These are phyloP conservation scores for Penaeus monodon DNA, from an alignment of 2,888 invertebrate species.

Conservation along the genomic window DNA sequence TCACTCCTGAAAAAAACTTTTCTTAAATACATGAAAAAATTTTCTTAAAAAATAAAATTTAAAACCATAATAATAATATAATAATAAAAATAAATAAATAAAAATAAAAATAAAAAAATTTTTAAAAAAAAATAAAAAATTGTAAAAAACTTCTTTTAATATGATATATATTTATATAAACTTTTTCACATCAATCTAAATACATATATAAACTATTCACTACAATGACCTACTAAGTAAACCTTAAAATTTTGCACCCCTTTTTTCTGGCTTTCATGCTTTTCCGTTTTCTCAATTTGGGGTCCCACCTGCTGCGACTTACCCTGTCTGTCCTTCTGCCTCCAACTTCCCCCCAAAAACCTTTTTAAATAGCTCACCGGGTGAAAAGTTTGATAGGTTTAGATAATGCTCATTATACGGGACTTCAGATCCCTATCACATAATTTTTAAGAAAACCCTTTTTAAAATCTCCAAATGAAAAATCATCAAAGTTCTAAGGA, in stretches of 20 bases:
- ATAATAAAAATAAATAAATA: too few relatives aligned
- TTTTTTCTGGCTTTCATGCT: constrained; percentile 77
- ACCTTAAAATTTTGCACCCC: constrained; percentile 71
- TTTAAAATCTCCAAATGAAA: too few relatives aligned
- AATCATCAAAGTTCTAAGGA: too few relatives aligned
- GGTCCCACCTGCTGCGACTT: constrained; percentile 84
- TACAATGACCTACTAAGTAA: not conserved
- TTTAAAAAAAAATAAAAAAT: too few relatives aligned
- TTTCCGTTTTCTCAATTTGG: constrained; percentile 77
- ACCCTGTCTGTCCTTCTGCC: constrained; percentile 75
- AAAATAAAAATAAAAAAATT: too few relatives aligned
- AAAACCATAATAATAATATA: too few relatives aligned
- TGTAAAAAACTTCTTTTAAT: too few relatives aligned
- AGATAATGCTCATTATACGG: too few relatives aligned
- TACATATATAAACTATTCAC: not conserved
- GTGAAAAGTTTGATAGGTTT: not conserved
- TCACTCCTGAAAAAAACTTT: not conserved
- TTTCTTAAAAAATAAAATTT: not conserved
- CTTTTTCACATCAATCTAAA: too few relatives aligned
- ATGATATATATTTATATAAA: too few relatives aligned
- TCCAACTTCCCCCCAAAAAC: constrained; percentile 72
- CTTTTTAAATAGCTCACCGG: constrained; percentile 69
- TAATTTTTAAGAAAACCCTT: too few relatives aligned
- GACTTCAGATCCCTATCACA: too few relatives aligned
- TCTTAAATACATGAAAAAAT: not conserved